phyloP scores from a whole-genome alignment of 2,888 invertebrate genomes.

The Leucophora obtusa region DNA sequence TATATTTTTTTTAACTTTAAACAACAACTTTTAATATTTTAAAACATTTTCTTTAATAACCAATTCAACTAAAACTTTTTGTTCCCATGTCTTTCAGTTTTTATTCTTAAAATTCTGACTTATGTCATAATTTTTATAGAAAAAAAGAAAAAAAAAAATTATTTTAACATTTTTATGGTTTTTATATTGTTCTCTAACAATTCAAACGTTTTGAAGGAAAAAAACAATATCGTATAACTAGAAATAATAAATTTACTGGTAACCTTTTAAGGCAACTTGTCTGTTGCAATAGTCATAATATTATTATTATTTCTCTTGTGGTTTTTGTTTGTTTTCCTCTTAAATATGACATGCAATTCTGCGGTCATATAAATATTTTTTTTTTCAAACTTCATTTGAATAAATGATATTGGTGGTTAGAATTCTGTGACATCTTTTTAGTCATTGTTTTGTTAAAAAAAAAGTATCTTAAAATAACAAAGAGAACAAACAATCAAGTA shows the following conservation, averaged over 20 bases:
- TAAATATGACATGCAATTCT: background rate
- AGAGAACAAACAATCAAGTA: too few species aligned
- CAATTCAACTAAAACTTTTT: too few species aligned
- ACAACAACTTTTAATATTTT: background rate
- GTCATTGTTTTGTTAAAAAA: background rate
- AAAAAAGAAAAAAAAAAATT: background rate
- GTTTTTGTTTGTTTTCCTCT: slow-evolving; percentile 1
- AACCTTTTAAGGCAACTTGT: slow-evolving; percentile 52
- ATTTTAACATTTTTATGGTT: background rate
- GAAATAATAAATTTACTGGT: slow-evolving; percentile 48
- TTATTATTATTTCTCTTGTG: slow-evolving; percentile 20
- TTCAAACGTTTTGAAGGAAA: background rate
- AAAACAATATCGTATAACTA: background rate
- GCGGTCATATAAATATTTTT: background rate
- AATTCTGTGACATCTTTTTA: background rate
- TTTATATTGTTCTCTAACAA: background rate
- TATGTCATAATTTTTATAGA: background rate
- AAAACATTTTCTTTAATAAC: background rate
- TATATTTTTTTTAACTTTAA: background rate
- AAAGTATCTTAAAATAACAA: too few species aligned
- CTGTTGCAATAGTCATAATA: slow-evolving; percentile 40
- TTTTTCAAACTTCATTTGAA: background rate
- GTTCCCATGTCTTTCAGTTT: background rate
- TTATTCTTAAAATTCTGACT: background rate
- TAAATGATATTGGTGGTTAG: background rate